Evolutionary conservation across 2,888 invertebrate species (phyloP).

Genomic region (Aporophyla lueneburgensis): DNA sequence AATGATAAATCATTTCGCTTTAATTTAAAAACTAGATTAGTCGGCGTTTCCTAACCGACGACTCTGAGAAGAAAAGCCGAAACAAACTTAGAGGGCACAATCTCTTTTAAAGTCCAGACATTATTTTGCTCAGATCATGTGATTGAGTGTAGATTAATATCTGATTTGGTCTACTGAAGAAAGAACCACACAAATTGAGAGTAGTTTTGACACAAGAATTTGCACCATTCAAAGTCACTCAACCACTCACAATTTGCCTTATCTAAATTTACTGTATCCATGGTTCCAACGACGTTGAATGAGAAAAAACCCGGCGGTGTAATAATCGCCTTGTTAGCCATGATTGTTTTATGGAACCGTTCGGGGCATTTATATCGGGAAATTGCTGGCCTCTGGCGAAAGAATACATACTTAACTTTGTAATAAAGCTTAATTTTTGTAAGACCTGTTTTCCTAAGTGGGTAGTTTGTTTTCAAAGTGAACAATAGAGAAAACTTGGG

Average conservation of each 20-base stretch:
- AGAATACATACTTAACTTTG: constrained; percentile 8
- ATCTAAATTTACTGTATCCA: constrained; percentile 16
- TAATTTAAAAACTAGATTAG: too few relatives aligned
- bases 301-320: constrained; percentile 49
- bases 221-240: neutral
- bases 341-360: constrained; percentile 57
- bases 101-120: too few relatives aligned
- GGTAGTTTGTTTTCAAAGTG: neutral
- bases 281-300: constrained; percentile 28
- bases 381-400: constrained; percentile 34
- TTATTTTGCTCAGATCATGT: too few relatives aligned
- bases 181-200: too few relatives aligned
- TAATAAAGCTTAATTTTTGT: neutral
- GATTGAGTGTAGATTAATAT: neutral
- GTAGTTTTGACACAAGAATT: too few relatives aligned
- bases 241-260: neutral
- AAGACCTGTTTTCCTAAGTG: neutral
- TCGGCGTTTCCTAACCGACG: too few relatives aligned
- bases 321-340: constrained; percentile 64
- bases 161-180: too few relatives aligned
- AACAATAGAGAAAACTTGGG: neutral
- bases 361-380: constrained; percentile 54
- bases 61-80: too few relatives aligned
- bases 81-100: too few relatives aligned
- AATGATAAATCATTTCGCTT: too few relatives aligned